phyloP scores from a whole-genome alignment of 2,888 invertebrate species.

The Eugnorisma glareosa region DNA sequence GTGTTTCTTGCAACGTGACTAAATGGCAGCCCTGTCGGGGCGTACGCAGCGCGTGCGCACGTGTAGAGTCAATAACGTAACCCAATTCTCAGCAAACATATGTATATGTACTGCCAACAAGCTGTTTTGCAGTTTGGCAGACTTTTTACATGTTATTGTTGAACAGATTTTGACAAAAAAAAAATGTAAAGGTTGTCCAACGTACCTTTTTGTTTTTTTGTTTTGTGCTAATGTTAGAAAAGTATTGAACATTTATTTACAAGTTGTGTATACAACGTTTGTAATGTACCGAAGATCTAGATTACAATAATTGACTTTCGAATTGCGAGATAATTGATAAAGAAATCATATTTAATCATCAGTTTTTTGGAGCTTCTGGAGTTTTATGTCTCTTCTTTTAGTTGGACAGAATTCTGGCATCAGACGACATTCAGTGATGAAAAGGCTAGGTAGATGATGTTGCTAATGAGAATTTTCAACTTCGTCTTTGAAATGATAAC shows the following conservation, averaged over 20 bases:
- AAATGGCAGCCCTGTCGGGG: constrained; percentile 40
- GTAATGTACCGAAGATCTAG: neutral
- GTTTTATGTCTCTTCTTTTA: neutral
- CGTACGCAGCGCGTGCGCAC: constrained; percentile 52
- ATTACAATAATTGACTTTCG: no score
- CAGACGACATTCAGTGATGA: neutral
- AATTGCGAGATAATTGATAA: neutral
- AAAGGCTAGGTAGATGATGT: neutral
- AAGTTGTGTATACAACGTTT: neutral
- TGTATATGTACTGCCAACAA: neutral
- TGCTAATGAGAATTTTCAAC: neutral
- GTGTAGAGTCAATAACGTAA: constrained; percentile 41
- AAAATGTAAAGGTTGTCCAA: neutral
- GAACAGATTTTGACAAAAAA: no score
- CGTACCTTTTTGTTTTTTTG: no score
- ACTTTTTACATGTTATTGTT: no score
- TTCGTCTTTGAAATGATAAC: neutral
- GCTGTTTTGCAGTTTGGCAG: no score
- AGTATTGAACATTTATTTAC: neutral
- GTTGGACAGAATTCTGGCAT: neutral
- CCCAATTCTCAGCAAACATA: constrained; percentile 43
- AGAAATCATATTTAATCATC: neutral
- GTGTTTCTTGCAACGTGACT: constrained; percentile 54
- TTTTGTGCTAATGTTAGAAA: neutral
- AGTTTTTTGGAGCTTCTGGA: neutral